Conservation (phyloP, 2,888 invertebrate species). For the Pyrrhosoma nymphula region DNA sequence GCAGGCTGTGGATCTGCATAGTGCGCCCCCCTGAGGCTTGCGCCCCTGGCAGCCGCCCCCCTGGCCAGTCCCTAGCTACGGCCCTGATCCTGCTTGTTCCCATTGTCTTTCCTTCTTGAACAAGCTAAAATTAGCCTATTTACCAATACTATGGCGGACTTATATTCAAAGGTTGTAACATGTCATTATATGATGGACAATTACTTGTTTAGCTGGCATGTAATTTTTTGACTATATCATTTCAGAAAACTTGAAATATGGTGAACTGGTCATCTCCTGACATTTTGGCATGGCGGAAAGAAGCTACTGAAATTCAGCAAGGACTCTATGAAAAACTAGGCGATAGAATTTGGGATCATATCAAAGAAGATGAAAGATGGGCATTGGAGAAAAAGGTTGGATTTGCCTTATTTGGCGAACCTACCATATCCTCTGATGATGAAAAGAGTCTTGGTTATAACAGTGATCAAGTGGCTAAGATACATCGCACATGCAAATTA, state of each 20-base stretch:
- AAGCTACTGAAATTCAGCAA: constrained; percentile 78
- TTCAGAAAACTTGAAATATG: not conserved
- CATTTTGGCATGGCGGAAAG: constrained; percentile 30
- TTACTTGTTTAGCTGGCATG: too few relatives aligned
- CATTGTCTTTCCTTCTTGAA: too few relatives aligned
- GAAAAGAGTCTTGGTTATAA: constrained; percentile 80
- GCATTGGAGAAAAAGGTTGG: constrained; percentile 81
- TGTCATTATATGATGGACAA: too few relatives aligned
- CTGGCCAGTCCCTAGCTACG: too few relatives aligned
- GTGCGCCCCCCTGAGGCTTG: too few relatives aligned
- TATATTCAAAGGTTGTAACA: too few relatives aligned
- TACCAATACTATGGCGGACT: too few relatives aligned
- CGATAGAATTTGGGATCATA: constrained; percentile 80
- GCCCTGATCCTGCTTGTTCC: too few relatives aligned
- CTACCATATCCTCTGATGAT: constrained; percentile 72
- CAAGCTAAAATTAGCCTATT: too few relatives aligned
- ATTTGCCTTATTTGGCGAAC: constrained; percentile 81
- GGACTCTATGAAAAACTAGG: constrained; percentile 81
- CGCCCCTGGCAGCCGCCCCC: too few relatives aligned
- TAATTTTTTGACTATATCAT: too few relatives aligned
- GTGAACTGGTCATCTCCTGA: constrained; percentile 20
- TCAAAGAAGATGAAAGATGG: constrained; percentile 79
- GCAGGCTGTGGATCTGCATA: too few relatives aligned
- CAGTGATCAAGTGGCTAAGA: constrained; percentile 75
- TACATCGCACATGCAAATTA: constrained; percentile 76